Conservation (phyloP, 1,140 invertebrate species). For the Atta cephalotes region DNA sequence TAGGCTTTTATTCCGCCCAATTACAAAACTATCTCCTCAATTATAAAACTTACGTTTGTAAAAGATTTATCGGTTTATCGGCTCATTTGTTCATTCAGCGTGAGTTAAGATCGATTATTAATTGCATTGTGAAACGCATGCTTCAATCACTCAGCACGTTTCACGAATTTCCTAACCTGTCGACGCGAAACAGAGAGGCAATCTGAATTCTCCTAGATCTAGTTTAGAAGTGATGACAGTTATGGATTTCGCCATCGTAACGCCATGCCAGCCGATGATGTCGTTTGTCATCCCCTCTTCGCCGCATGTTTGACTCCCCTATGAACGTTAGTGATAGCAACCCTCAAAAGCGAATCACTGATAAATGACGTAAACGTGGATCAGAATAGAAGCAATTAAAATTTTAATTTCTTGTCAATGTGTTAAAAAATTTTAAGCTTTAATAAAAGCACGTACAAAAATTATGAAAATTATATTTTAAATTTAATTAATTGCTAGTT, state of each 20-base stretch:
- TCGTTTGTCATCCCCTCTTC: slow-evolving; percentile 76
- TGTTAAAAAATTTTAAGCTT: not conserved
- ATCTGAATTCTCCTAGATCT: slow-evolving; percentile 78
- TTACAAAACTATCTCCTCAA: not conserved
- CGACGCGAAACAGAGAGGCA: slow-evolving; percentile 67
- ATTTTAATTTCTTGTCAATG: not conserved
- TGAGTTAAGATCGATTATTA: slow-evolving; percentile 57
- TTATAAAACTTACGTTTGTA: not conserved
- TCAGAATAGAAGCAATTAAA: slow-evolving; percentile 18
- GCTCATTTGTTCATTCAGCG: slow-evolving; percentile 8
- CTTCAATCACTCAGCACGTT: slow-evolving; percentile 72
- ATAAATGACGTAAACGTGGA: slow-evolving; percentile 51
- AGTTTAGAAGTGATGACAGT: slow-evolving; percentile 82
- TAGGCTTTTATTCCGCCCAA: too few relatives aligned
- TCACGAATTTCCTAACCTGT: slow-evolving; percentile 74
- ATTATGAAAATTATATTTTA: not conserved
- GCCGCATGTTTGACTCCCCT: slow-evolving; percentile 18
- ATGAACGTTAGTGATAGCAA: slow-evolving; percentile 44
- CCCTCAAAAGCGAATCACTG: slow-evolving; percentile 63
- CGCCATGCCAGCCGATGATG: slow-evolving; percentile 75
- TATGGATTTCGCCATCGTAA: slow-evolving; percentile 80
- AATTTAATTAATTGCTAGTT: not conserved
- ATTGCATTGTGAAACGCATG: slow-evolving; percentile 48
- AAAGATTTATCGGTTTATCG: not conserved
- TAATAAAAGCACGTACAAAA: not conserved